phyloP scores from a whole-genome alignment of 2,888 invertebrate genomes.

The Tethea ocularis region DNA sequence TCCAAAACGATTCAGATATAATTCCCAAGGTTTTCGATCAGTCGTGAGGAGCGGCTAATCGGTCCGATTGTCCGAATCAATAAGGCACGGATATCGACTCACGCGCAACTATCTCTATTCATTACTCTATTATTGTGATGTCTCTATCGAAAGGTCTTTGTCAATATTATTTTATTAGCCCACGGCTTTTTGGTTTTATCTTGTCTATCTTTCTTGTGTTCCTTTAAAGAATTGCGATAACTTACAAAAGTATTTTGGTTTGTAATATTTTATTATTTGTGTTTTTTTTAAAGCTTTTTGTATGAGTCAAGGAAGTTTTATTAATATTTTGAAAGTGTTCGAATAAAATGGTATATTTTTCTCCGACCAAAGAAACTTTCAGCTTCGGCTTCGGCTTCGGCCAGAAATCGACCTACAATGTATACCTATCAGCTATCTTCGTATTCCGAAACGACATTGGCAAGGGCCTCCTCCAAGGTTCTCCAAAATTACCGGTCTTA shows the following conservation, averaged over 20 bases:
- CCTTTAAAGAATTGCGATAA: neutral
- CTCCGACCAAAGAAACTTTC: too few relatives aligned
- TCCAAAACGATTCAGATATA: neutral
- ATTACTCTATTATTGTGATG: slow-evolving; percentile 54
- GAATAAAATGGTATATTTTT: too few relatives aligned
- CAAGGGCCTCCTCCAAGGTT: too few relatives aligned
- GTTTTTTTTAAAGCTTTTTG: too few relatives aligned
- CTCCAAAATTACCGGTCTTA: too few relatives aligned
- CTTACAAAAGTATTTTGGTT: neutral
- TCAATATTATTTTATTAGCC: slow-evolving; percentile 41
- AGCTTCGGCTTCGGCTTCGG: too few relatives aligned
- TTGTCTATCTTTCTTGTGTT: neutral
- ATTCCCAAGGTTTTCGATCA: slow-evolving; percentile 11
- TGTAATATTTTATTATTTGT: neutral
- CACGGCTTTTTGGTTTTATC: neutral
- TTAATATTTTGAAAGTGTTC: too few relatives aligned
- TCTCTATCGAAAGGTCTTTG: slow-evolving; percentile 32
- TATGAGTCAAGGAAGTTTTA: too few relatives aligned
- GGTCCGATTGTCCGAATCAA: slow-evolving; percentile 62
- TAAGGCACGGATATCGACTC: slow-evolving; percentile 43
- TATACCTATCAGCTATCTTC: too few relatives aligned
- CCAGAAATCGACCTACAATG: too few relatives aligned
- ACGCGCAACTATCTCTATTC: slow-evolving; percentile 43
- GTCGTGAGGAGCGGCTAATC: slow-evolving; percentile 47
- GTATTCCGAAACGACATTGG: too few relatives aligned